Percentiles rank a stretch among this genome's conserved stretches.
Evolutionary conservation across 2,888 invertebrate species (phyloP).

Genomic region (Orthonychiurus folsomi): DNA sequence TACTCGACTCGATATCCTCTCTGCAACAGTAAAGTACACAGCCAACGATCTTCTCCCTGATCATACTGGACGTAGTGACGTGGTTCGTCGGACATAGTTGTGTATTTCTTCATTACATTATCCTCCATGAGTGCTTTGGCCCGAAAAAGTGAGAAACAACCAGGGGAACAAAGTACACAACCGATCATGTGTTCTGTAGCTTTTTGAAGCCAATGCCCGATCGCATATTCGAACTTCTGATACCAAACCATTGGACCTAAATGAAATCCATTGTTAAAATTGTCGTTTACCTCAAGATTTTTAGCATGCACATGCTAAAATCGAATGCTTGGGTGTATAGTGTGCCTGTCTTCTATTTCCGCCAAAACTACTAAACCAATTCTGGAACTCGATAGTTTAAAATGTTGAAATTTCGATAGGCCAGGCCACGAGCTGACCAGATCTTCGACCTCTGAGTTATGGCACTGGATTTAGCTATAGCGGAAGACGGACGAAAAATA

Average conservation of each 20-base stretch:
- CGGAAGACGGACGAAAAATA: too few species aligned
- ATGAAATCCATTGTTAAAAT: too few species aligned
- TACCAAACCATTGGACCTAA: conserved; percentile 40
- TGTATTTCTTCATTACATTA: conserved; percentile 51
- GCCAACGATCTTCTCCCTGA: conserved; percentile 50
- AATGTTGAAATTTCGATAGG: too few species aligned
- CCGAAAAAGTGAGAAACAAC: conserved; percentile 51
- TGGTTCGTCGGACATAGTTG: conserved; percentile 60
- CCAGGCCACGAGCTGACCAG: too few species aligned
- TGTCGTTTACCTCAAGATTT: too few species aligned
- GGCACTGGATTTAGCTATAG: too few species aligned
- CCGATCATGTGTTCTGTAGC: conserved; percentile 51
- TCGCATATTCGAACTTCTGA: conserved; percentile 52
- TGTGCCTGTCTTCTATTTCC: too few species aligned
- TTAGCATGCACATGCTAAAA: too few species aligned
- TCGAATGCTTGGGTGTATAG: too few species aligned
- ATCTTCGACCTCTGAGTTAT: too few species aligned
- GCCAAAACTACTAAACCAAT: too few species aligned
- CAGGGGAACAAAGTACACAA: conserved; percentile 52
- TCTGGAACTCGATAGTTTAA: too few species aligned
- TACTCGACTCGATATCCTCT: conserved; percentile 48
- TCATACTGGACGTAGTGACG: conserved; percentile 76
- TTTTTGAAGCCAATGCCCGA: conserved; percentile 52
- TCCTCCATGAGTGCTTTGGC: conserved; percentile 51
- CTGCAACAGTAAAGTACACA: conserved; percentile 51